A percentile compares a stretch with the other conserved stretches of the same genome.
Evolutionary conservation across 1,140 invertebrate genomes (phyloP).

Genomic region (Drosophila parvula): DNA sequence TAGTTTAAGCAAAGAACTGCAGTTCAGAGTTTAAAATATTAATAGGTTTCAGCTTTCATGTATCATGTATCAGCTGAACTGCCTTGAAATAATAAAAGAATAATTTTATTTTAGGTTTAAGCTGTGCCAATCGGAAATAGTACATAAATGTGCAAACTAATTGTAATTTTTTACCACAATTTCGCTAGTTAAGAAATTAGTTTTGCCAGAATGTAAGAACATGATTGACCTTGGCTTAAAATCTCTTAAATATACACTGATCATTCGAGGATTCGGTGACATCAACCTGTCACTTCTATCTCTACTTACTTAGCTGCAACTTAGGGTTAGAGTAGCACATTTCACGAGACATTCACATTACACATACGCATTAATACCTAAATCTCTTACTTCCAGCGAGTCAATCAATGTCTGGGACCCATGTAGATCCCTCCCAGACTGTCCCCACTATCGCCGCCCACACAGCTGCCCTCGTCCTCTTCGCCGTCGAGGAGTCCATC

Average conservation of each 20-base stretch:
- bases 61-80: not conserved
- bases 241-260: conserved; percentile 1
- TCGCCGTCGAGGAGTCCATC: conserved; percentile 15
- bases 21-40: too few relatives aligned
- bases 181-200: not conserved
- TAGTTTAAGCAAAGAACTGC: not conserved
- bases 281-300: not conserved
- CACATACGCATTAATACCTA: not conserved
- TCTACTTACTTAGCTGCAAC: not conserved
- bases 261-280: not conserved
- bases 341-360: conserved; percentile 18
- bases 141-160: not conserved
- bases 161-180: not conserved
- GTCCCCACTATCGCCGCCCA: conserved; percentile 63
- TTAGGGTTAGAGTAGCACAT: conserved; percentile 6
- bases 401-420: conserved; percentile 63
- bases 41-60: not conserved
- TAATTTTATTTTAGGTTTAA: not conserved
- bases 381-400: not conserved
- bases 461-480: conserved; percentile 45
- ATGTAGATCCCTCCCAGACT: conserved; percentile 67
- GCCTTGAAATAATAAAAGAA: not conserved
- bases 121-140: not conserved
- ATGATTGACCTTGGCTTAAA: conserved; percentile 16
- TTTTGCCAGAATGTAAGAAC: not conserved